Conservation (phyloP, 2,888 invertebrate species). For the Calameuta filiformis region DNA sequence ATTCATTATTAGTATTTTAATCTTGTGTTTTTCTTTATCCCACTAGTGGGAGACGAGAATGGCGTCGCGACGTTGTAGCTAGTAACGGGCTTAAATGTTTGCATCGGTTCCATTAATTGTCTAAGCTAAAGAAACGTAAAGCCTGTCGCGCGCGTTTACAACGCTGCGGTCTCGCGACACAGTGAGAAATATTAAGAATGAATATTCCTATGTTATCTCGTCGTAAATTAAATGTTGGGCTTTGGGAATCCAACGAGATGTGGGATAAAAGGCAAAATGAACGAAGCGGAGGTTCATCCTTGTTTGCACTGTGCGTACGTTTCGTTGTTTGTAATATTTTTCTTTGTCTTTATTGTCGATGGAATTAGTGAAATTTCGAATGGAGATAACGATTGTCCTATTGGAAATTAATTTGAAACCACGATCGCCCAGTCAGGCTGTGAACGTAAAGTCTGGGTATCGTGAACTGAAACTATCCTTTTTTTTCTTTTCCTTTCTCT, state of each 20-base stretch:
- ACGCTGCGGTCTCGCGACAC: neutral
- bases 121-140: slow-evolving; percentile 43
- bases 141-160: slow-evolving; percentile 9
- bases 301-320: neutral
- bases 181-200: slow-evolving; percentile 24
- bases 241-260: slow-evolving; percentile 20
- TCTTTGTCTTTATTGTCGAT: neutral
- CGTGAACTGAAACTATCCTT: slow-evolving; percentile 27
- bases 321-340: neutral
- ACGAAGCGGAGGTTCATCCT: neutral
- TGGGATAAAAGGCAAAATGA: neutral
- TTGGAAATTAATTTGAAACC: slow-evolving; percentile 15
- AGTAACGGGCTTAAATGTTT: neutral
- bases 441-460: slow-evolving; percentile 65
- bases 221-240: slow-evolving; percentile 20
- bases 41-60: neutral
- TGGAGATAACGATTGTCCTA: neutral
- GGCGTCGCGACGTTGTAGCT: neutral
- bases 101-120: slow-evolving; percentile 38
- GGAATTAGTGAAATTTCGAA: neutral
- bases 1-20: neutral
- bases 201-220: slow-evolving; percentile 36
- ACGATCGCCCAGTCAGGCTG: slow-evolving; percentile 64
- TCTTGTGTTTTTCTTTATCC: neutral
- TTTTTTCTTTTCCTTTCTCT: slow-evolving; percentile 23